Conservation (phyloP, 2,113 vertebrate species). For the Jaculus jaculus region DNA sequence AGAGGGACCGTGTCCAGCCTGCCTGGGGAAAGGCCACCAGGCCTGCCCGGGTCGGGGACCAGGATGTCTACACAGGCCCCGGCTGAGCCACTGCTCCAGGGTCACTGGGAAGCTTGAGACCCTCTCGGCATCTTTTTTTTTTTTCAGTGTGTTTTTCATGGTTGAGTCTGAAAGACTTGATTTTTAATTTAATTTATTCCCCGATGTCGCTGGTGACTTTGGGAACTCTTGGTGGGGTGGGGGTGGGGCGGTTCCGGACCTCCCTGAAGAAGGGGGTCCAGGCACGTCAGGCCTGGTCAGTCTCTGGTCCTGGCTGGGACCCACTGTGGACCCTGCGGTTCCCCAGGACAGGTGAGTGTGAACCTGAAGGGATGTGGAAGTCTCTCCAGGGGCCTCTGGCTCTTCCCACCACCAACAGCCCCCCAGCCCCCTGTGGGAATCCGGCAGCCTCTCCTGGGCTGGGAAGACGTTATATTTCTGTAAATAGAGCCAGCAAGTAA, state of each 20-base stretch:
- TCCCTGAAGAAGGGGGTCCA: too few relatives aligned
- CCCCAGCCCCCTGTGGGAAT: background rate
- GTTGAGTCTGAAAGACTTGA: conserved; percentile 52
- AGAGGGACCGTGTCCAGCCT: background rate
- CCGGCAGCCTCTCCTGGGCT: background rate
- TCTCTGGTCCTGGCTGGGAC: background rate
- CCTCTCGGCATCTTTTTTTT: background rate
- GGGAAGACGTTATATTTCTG: conserved; percentile 45
- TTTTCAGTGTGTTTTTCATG: conserved; percentile 49
- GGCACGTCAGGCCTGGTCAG: too few relatives aligned
- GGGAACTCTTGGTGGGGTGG: background rate
- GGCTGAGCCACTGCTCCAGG: background rate
- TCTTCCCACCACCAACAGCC: background rate
- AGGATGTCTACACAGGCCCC: accelerated
- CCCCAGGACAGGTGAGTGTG: background rate
- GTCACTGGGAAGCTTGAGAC: background rate
- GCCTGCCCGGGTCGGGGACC: background rate
- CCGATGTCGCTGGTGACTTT: background rate
- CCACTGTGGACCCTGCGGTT: accelerated
- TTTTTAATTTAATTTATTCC: conserved; percentile 75
- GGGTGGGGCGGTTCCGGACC: background rate
- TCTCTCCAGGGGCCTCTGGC: too few relatives aligned
- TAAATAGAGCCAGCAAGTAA: conserved; percentile 75
- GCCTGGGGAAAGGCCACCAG: background rate
- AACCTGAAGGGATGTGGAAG: background rate